A percentile compares a stretch with the other conserved stretches of the same genome.
phyloP scores from a whole-genome alignment of 2,113 vertebrate genomes.

The Sorex araneus region DNA sequence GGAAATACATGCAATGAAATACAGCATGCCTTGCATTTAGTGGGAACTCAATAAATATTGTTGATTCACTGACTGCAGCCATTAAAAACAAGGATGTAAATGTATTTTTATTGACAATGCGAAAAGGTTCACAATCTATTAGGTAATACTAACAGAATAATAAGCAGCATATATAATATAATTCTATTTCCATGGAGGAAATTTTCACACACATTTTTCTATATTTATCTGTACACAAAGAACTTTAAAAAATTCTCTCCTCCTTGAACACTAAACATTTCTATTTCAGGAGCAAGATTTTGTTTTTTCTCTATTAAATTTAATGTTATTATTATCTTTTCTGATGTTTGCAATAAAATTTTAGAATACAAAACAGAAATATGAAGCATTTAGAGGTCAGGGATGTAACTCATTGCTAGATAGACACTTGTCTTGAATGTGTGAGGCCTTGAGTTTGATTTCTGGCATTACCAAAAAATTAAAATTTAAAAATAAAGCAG shows the following conservation, averaged over 20 bases:
- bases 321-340: slow-evolving; percentile 27
- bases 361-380: slow-evolving; percentile 50
- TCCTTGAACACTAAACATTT: neutral
- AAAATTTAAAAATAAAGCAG: too few relatives aligned
- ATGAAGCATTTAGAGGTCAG: neutral
- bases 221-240: neutral
- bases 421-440: too few relatives aligned
- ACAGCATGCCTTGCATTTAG: slow-evolving; percentile 31
- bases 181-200: slow-evolving; percentile 4
- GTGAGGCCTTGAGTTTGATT: too few relatives aligned
- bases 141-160: slow-evolving; percentile 3
- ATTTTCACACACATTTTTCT: neutral
- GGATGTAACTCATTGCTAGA: too few relatives aligned
- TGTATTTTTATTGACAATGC: slow-evolving; percentile 26
- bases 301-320: slow-evolving; percentile 5
- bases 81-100: slow-evolving; percentile 62
- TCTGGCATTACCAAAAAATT: too few relatives aligned
- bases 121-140: slow-evolving; percentile 43
- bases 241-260: neutral
- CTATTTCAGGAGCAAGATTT: neutral
- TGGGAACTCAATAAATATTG: slow-evolving; percentile 60
- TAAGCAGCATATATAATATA: neutral
- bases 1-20: slow-evolving; percentile 7
- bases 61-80: neutral
- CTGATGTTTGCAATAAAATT: neutral